These are phyloP conservation scores for Malaclemys terrapin DNA, from an alignment of 2,113 vertebrate genomes.

Conservation along the genomic window DNA sequence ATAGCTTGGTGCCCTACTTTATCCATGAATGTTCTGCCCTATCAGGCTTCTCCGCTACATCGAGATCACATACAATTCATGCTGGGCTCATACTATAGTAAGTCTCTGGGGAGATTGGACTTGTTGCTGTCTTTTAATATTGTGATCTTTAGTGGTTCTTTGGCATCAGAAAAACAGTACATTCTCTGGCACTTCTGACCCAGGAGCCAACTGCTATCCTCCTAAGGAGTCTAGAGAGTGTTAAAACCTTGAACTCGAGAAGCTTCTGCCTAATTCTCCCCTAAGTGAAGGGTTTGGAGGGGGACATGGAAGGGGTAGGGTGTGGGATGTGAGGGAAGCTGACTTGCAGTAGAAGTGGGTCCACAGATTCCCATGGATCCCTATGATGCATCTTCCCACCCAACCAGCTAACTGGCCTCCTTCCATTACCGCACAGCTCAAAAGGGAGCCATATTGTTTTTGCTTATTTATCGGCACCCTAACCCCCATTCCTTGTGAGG, in stretches of 20 bases:
- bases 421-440: background rate
- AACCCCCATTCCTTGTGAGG: background rate
- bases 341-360: background rate
- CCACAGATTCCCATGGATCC: background rate
- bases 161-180: background rate
- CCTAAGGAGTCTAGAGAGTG: background rate
- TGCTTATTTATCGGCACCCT: background rate
- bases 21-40: background rate
- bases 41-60: background rate
- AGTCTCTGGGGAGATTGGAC: background rate
- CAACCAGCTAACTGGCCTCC: background rate
- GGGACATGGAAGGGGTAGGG: background rate
- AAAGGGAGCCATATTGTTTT: background rate
- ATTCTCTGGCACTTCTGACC: background rate
- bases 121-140: background rate
- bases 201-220: background rate
- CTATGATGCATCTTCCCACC: background rate
- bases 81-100: background rate
- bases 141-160: background rate
- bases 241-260: background rate
- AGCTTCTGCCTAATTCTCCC: background rate
- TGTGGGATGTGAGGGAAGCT: background rate
- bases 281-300: background rate
- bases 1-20: background rate
- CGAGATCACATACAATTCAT: background rate